phyloP scores from a whole-genome alignment of 2,888 invertebrate genomes.

The Acanthosepion esculentum region DNA sequence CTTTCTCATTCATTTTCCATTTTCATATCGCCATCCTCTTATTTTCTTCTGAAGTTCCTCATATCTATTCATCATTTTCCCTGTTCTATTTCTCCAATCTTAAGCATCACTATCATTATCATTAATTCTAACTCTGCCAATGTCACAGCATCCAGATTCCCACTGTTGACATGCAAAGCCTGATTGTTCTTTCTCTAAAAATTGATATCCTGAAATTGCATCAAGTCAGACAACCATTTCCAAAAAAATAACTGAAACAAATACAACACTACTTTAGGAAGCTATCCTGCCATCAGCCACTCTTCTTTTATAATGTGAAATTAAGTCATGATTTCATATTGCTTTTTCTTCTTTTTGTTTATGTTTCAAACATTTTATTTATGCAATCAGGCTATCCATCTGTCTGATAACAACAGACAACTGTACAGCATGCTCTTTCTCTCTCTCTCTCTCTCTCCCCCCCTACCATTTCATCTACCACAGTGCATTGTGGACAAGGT shows the following conservation, averaged over 20 bases:
- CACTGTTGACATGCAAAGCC: conserved; percentile 2
- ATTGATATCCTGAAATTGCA: conserved; percentile 18
- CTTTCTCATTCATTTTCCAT: not conserved
- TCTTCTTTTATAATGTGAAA: not conserved
- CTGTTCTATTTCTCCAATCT: no score
- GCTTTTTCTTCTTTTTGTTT: not conserved
- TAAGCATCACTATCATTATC: not conserved
- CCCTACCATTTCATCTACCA: no score
- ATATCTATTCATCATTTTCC: no score
- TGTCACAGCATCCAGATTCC: not conserved
- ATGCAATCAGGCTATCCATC: not conserved
- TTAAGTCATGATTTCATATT: not conserved
- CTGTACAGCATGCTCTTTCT: not conserved
- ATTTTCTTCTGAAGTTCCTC: no score
- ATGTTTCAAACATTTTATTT: not conserved
- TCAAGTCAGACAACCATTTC: conserved; percentile 18
- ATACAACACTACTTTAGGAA: not conserved
- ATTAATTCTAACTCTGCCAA: not conserved
- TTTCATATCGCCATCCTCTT: no score
- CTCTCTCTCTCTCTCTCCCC: not conserved
- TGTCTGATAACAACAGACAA: not conserved
- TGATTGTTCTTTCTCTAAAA: not conserved
- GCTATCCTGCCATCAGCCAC: not conserved
- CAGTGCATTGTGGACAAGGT: no score
- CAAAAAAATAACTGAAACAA: not conserved